These are phyloP conservation scores for Oryctolagus cuniculus DNA, from an alignment of 2,113 vertebrate genomes.

Conservation along the genomic window mOryCun1.1 NC_091435.1:159718501-159719000, in stretches of 20 bases:
- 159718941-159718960: too few relatives aligned
- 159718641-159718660: not conserved
- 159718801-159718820: not conserved
- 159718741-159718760: not conserved
- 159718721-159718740: not conserved
- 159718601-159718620: constrained; percentile 19
- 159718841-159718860: too few relatives aligned
- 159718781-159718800: not conserved
- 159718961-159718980: too few relatives aligned
- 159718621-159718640: constrained; percentile 78
- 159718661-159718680: not conserved
- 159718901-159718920: not conserved
- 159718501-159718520: constrained; percentile 66
- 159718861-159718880: not conserved
- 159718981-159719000: too few relatives aligned
- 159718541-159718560: not conserved
- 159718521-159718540: not conserved
- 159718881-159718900: not conserved
- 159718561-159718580: not conserved
- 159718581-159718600: not conserved
- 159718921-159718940: fast-evolving
- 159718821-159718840: not conserved
- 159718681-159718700: too few relatives aligned
- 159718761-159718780: not conserved
- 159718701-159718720: not conserved